Evolutionary conservation across 2,888 invertebrate genomes (phyloP).

Genomic region (Limnephilus marmoratus): DNA sequence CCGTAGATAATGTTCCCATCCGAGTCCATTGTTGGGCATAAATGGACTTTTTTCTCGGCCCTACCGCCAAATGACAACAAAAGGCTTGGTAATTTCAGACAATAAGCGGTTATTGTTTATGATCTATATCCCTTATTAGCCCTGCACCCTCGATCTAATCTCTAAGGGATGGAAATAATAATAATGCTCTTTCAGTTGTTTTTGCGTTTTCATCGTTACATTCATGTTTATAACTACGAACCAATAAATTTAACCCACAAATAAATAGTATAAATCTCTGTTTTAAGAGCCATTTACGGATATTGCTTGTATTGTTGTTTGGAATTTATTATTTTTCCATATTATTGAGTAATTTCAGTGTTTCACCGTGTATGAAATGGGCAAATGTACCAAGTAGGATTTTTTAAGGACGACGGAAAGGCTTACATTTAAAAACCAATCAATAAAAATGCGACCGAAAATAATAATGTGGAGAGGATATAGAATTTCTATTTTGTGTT

Average conservation of each 20-base stretch:
- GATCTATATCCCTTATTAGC: constrained; percentile 30
- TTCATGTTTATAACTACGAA: not conserved
- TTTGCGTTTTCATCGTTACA: not conserved
- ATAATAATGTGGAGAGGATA: too few species aligned
- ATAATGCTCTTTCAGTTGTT: not conserved
- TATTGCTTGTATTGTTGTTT: not conserved
- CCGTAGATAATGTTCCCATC: constrained; percentile 54
- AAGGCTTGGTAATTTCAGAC: constrained; percentile 22
- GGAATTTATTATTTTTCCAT: not conserved
- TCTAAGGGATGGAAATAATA: not conserved
- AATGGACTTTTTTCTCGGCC: constrained; percentile 47
- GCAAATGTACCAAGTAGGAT: too few species aligned
- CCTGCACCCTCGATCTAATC: constrained; percentile 6
- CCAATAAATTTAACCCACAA: not conserved
- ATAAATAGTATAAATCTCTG: not conserved
- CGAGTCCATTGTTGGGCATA: constrained; percentile 49
- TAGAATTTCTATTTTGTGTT: not conserved
- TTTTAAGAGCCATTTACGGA: not conserved
- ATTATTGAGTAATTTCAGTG: not conserved
- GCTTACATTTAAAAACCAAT: not conserved
- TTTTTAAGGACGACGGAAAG: too few species aligned
- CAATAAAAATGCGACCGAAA: not conserved
- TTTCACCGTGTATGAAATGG: not conserved
- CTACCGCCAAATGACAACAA: constrained; percentile 30
- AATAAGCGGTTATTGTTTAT: constrained; percentile 43